Evolutionary conservation across 2,888 invertebrate genomes (phyloP).

Genomic region (Coronaproctus castanopsis): DNA sequence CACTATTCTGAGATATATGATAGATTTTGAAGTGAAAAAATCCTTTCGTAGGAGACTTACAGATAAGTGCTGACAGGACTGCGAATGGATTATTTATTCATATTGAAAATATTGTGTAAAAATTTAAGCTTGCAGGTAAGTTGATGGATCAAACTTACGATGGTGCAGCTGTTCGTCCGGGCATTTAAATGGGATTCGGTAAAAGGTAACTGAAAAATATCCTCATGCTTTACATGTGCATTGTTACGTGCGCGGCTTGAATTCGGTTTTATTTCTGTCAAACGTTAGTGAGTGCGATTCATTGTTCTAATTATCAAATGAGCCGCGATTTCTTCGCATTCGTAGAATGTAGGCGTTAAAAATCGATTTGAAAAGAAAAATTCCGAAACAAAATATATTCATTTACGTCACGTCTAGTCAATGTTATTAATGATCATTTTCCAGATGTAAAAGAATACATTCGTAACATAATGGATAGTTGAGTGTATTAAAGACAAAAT

Average conservation of each 20-base stretch:
- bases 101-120: constrained; percentile 15
- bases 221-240: constrained; percentile 20
- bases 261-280: constrained; percentile 20
- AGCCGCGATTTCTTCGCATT: constrained; percentile 21
- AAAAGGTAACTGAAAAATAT: constrained; percentile 19
- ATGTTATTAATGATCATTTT: no score
- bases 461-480: no score
- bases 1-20: constrained; percentile 21
- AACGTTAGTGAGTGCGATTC: constrained; percentile 20
- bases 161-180: constrained; percentile 22
- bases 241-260: constrained; percentile 21
- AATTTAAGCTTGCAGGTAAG: no score
- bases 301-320: constrained; percentile 21
- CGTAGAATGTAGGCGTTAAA: no score
- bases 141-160: constrained; percentile 24
- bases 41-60: constrained; percentile 22
- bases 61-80: constrained; percentile 21
- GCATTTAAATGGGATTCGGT: constrained; percentile 22
- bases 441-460: no score
- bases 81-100: constrained; percentile 18
- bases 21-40: constrained; percentile 19
- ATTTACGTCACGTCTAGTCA: no score
- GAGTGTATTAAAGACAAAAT: no score
- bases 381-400: no score
- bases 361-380: no score